Evolutionary conservation across 2,113 vertebrate species (phyloP), one percentile per base, ranked within the genome.

Genomic region (Caretta caretta): DNA sequence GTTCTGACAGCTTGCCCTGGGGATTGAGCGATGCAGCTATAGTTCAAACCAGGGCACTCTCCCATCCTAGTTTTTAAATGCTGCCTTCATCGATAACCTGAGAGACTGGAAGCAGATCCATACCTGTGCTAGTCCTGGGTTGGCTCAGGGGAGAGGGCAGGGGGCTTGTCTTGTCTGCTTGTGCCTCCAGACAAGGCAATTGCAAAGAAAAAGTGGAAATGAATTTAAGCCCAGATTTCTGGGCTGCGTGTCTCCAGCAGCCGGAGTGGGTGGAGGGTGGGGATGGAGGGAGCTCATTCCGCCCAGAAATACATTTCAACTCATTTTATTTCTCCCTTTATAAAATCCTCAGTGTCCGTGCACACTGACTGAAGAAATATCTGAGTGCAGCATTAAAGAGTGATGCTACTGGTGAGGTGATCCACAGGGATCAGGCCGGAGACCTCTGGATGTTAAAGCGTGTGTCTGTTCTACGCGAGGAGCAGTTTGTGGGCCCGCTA

Each of bases 11-110:
- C 17, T 94, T 78, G 57, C 79, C 16, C 87, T 19, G 79, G 46
- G 84, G 54, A 92, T 38, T 49, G 75, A 88, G 80, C 91, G 59
- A 14, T 91, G 86, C 89, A 48, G 35, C 83, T 90, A 59, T 38
- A 93, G 89, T 83, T 97, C 90, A 96, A 92, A 93, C 24, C 31
- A 93, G 83, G 95, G 78, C 80, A 94, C 42, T 6, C 1, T 51
- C 5, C 53, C 49, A 62, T 93, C 79, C 84, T 87, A 5, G 27
- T 42, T 91, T 90, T 49, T 65, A 83, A 90, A 10, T n/a, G 24
- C 10, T 54, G 48, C 35, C 20, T 82, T 65, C 90, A 89, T 20
- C 25, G 8, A 14, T 78, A 84, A 69, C 24, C 46, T 25, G 10
- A 89, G 80, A 27, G 89, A 13, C 51, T 80, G 6, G n/a, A 17